phyloP scores from a whole-genome alignment of 1,140 invertebrate genomes.

The Bombus soroeensis region DNA sequence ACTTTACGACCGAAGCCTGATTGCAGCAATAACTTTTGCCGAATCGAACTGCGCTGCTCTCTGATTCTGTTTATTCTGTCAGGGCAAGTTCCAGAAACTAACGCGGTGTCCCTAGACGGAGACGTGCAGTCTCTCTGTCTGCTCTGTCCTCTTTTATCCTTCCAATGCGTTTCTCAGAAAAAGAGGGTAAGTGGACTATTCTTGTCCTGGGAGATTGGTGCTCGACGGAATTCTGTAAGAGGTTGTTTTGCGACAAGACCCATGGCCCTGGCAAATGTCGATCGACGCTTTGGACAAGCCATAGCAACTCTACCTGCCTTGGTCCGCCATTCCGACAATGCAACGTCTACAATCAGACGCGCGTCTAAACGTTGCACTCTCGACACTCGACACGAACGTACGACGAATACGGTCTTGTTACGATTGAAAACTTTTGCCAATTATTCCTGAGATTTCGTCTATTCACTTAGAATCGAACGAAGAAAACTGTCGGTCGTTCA shows the following conservation, averaged over 20 bases:
- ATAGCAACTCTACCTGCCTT: background rate
- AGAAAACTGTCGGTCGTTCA: too few relatives aligned
- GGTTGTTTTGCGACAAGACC: background rate
- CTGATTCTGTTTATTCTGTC: background rate
- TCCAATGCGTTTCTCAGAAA: background rate
- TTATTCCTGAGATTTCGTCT: too few relatives aligned
- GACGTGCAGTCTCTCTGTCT: too few relatives aligned
- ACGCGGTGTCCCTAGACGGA: background rate
- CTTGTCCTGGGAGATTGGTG: background rate
- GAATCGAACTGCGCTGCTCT: background rate
- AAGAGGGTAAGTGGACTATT: background rate
- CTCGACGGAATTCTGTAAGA: background rate
- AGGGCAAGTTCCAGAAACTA: background rate
- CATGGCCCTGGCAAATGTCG: background rate
- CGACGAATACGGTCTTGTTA: too few relatives aligned
- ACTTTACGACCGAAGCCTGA: background rate
- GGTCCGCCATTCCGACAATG: background rate
- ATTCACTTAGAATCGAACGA: too few relatives aligned
- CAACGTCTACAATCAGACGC: background rate
- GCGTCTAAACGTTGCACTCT: too few relatives aligned
- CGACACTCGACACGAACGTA: too few relatives aligned
- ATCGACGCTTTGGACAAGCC: background rate
- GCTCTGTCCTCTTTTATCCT: background rate
- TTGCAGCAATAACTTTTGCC: background rate
- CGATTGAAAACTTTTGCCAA: too few relatives aligned